A percentile compares a stretch with the other conserved stretches of the same genome.
Conservation (phyloP, 37 sponge, comb jelly and placozoan species). For the Cliona cf. orientalis region DNA sequence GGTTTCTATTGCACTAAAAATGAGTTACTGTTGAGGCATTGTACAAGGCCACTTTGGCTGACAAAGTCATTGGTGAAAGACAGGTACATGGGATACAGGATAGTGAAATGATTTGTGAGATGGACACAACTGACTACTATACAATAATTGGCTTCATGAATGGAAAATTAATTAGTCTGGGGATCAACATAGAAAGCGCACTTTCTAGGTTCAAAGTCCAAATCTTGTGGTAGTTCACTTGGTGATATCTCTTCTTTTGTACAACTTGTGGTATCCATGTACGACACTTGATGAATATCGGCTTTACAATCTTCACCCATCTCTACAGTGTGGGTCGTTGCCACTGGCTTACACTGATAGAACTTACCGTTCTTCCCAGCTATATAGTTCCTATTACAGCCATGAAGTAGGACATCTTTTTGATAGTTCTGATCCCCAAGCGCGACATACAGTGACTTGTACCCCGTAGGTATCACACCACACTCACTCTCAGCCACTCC, state of each 20-base stretch:
- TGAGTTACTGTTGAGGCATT: too few relatives aligned
- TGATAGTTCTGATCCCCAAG: slow-evolving; percentile 14
- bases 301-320: background rate
- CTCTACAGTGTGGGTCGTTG: background rate
- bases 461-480: slow-evolving; percentile 3
- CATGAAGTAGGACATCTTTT: slow-evolving; percentile 18
- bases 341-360: background rate
- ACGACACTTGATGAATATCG: background rate
- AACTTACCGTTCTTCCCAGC: background rate
- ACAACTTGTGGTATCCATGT: slow-evolving; percentile 1
- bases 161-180: too few relatives aligned
- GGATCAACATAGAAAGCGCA: slow-evolving; percentile 2
- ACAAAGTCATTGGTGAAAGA: too few relatives aligned
- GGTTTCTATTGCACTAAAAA: too few relatives aligned
- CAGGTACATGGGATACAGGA: too few relatives aligned
- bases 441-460: background rate
- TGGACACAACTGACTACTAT: too few relatives aligned
- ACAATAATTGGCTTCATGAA: too few relatives aligned
- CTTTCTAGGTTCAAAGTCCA: background rate
- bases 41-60: too few relatives aligned
- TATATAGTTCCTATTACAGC: slow-evolving; percentile 28
- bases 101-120: too few relatives aligned
- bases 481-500: slow-evolving; percentile 28
- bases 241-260: too few relatives aligned
- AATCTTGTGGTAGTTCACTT: background rate